phyloP scores from a whole-genome alignment of 2,113 vertebrate species.

The Azemiops feae region DNA sequence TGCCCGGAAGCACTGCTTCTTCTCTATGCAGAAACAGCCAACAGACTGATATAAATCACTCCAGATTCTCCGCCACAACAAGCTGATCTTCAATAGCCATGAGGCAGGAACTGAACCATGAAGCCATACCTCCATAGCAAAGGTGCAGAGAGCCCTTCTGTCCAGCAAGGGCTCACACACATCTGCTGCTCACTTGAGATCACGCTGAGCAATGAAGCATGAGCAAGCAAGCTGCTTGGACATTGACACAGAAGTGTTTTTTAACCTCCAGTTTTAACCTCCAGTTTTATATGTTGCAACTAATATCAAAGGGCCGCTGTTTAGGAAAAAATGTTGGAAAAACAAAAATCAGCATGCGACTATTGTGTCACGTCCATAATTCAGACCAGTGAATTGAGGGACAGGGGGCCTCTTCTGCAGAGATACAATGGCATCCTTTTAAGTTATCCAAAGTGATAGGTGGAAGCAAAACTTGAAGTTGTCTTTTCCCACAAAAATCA shows the following conservation, averaged over 20 bases:
- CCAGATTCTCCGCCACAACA: conserved; percentile 8
- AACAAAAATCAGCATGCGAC: neutral
- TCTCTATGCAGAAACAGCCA: neutral
- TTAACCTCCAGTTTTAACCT: neutral
- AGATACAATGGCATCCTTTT: neutral
- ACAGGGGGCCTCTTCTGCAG: neutral
- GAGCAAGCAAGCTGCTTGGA: neutral
- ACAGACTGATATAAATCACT: conserved; percentile 20
- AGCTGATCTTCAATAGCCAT: neutral
- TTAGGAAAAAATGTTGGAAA: neutral
- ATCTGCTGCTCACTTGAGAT: neutral
- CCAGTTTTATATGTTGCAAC: neutral
- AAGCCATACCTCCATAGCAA: neutral
- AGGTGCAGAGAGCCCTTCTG: neutral
- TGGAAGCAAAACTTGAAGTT: neutral
- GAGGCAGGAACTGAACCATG: conserved; percentile 7
- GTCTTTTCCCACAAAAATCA: neutral
- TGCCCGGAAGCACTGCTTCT: neutral
- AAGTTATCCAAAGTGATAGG: neutral
- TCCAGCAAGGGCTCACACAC: neutral
- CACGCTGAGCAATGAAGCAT: neutral
- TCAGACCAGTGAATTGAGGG: neutral
- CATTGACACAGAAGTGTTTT: neutral
- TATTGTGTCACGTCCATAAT: neutral
- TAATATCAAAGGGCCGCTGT: too few relatives aligned